A percentile compares a stretch with the other conserved stretches of the same genome.
Conservation (phyloP, 2,797 vertebrate species). For the Thamnophis elegans region DNA sequence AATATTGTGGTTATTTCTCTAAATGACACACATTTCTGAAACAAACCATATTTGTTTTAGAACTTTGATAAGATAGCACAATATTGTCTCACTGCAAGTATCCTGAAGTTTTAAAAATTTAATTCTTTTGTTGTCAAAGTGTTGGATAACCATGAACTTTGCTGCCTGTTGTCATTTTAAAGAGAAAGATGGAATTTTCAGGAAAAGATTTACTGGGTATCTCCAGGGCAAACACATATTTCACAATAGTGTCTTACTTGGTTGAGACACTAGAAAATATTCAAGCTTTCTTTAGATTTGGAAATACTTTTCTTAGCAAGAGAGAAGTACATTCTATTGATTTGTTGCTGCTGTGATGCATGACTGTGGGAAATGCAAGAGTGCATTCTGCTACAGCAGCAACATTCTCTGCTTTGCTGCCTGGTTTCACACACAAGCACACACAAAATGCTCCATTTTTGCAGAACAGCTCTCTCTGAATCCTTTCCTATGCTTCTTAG, state of each 20-base stretch:
- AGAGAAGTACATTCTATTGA: not conserved
- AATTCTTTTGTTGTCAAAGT: not conserved
- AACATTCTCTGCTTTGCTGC: not conserved
- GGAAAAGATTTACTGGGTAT: not conserved
- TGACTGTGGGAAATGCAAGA: not conserved
- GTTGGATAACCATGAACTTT: not conserved
- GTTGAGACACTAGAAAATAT: not conserved
- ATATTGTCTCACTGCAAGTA: not conserved
- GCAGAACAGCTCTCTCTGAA: not conserved
- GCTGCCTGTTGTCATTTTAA: not conserved
- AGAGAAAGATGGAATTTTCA: not conserved
- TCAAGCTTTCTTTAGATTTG: not conserved
- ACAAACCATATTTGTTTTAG: not conserved
- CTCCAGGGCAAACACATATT: not conserved
- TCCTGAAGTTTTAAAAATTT: not conserved
- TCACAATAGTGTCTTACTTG: not conserved
- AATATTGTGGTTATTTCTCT: not conserved
- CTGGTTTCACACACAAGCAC: not conserved
- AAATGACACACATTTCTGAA: not conserved
- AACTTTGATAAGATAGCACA: not conserved
- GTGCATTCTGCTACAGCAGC: constrained; percentile 1
- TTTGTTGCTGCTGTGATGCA: constrained; percentile 2
- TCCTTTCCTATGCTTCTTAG: not conserved
- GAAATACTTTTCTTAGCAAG: not conserved
- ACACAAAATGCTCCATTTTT: not conserved